These are phyloP conservation scores for Pecten maximus DNA, from an alignment of 2,888 invertebrate genomes.

Conservation along the genomic window DNA sequence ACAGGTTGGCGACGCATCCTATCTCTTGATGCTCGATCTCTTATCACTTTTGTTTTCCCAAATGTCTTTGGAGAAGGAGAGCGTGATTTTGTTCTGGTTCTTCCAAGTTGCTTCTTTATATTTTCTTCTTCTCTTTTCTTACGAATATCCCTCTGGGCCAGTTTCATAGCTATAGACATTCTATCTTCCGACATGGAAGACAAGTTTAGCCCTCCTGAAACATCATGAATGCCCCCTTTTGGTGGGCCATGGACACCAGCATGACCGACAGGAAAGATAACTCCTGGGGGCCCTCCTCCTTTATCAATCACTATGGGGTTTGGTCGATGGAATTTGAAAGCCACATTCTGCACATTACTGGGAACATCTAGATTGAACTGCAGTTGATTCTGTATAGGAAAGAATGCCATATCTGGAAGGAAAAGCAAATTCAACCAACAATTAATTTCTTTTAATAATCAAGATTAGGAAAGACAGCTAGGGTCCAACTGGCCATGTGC, in stretches of 20 bases:
- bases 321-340: conserved; percentile 65
- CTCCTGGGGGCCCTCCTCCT: conserved; percentile 54
- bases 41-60: conserved; percentile 51
- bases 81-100: conserved; percentile 49
- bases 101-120: conserved; percentile 27
- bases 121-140: conserved; percentile 68
- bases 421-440: background rate
- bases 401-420: conserved; percentile 11
- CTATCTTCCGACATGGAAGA: conserved; percentile 73
- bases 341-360: conserved; percentile 68
- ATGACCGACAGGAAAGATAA: conserved; percentile 10
- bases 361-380: conserved; percentile 75
- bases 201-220: conserved; percentile 59
- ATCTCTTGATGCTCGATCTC: conserved; percentile 63
- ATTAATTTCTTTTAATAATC: background rate
- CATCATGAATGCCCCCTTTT: conserved; percentile 37
- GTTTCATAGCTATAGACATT: conserved; percentile 73
- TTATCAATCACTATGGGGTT: conserved; percentile 66
- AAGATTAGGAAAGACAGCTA: no score
- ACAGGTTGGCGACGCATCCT: conserved; percentile 57
- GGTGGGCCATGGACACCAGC: background rate
- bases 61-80: conserved; percentile 61
- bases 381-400: conserved; percentile 71
- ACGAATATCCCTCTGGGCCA: conserved; percentile 76
- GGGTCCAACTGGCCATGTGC: no score